phyloP scores from a whole-genome alignment of 1,140 invertebrate genomes.

The Platorchestia sp. region DNA sequence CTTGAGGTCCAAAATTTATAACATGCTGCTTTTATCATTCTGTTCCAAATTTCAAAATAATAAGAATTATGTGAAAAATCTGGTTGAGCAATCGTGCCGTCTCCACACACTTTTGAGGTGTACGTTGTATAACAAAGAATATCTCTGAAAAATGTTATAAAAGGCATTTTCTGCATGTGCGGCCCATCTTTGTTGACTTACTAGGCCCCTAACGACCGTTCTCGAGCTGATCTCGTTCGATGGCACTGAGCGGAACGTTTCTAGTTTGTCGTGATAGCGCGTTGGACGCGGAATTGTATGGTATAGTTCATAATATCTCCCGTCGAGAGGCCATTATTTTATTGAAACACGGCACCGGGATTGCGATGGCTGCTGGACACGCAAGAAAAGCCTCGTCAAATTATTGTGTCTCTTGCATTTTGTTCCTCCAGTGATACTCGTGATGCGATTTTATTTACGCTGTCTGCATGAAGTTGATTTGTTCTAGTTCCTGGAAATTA shows the following conservation, averaged over 20 bases:
- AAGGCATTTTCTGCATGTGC: neutral
- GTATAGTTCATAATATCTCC: conserved; percentile 34
- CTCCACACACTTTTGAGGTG: neutral
- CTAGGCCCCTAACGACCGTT: neutral
- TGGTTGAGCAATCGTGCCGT: neutral
- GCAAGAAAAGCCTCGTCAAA: neutral
- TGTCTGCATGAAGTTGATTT: neutral
- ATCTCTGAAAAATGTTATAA: neutral
- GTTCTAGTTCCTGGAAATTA: neutral
- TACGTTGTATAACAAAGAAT: neutral
- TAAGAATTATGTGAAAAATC: neutral
- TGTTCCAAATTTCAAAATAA: neutral
- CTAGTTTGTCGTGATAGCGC: conserved; percentile 3
- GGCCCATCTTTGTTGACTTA: neutral
- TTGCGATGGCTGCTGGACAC: conserved; percentile 27
- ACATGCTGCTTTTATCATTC: neutral
- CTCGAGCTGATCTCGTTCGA: neutral
- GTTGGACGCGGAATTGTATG: neutral
- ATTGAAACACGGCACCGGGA: conserved; percentile 40
- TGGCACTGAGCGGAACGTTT: conserved; percentile 35
- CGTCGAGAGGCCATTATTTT: neutral
- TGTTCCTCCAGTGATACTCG: neutral
- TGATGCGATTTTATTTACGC: neutral
- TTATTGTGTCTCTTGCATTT: neutral
- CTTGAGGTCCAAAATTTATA: neutral